Evolutionary conservation across 2,113 vertebrate species (phyloP), one percentile per base, ranked within the genome.

Genomic region (Recurvirostra avosetta): DNA sequence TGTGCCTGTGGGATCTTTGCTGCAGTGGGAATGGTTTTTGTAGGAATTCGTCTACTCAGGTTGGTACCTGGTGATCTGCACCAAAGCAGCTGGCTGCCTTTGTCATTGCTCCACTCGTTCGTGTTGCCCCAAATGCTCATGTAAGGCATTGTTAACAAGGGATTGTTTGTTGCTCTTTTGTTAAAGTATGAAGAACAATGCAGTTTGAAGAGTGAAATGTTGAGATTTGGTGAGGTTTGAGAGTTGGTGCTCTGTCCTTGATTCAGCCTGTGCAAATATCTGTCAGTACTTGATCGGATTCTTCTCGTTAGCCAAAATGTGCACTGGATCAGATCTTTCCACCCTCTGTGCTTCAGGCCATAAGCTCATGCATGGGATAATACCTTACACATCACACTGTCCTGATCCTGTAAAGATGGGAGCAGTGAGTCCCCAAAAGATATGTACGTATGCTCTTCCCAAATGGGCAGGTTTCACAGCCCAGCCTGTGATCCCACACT

Each of bases 281-380:
- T 63, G 61, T 61, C 29, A 20, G 26, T 32, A 68, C 15, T 34
- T 68, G 25, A 32, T 55, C 0, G 2, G 34, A 41, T 9, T 79
- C 13, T 66, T 78, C 27, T 59, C 0, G 0, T 45, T 49, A 65
- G 29, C n/a, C 8, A 70, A 34, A 83, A 32, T 0, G 1, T 34
- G 25, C 36, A 0, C 15, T 53, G 36, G 6, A 43, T 75, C 21
- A 29, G 19, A 16, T 84, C 9, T 72, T 87, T 85, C 36, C 6
- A 26, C 15, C 10, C 17, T 56, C 43, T 65, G 40, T 75, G 36
- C 38, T 56, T 70, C 19, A 58, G 59, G 43, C 53, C 18, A 2
- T 73, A 76, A 76, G 21, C 16, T 82, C 16, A 11, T 15, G 30
- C 34, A 22, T 1, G 3, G 66, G n/a, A 14, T 72, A 12, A 36